A percentile compares a stretch with the other conserved stretches of the same genome.
Evolutionary conservation across 2,797 vertebrate genomes (phyloP).

Genomic region (Lithobates sylvaticus): DNA sequence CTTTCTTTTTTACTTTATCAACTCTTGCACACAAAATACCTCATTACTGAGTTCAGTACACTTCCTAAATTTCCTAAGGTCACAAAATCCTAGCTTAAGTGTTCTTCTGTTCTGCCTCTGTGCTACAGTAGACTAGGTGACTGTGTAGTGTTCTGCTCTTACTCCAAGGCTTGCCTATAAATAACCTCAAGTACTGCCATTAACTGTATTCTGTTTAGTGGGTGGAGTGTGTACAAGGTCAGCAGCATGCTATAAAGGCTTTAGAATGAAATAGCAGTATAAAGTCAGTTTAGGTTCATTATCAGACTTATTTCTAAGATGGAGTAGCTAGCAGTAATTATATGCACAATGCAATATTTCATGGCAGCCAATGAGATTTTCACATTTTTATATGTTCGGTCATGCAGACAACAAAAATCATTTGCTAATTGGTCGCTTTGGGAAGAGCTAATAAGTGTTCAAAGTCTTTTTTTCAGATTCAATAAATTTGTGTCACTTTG

Average conservation of each 20-base stretch:
- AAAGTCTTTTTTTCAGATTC: no score
- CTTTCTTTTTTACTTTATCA: slow-evolving; percentile 41
- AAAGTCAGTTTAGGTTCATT: not conserved
- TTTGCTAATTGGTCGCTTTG: no score
- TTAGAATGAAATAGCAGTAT: not conserved
- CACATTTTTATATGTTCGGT: no score
- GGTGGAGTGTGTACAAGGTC: slow-evolving; percentile 1
- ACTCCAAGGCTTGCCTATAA: slow-evolving; percentile 10
- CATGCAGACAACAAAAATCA: no score
- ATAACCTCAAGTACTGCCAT: not conserved
- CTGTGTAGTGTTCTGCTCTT: not conserved
- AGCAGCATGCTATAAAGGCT: not conserved
- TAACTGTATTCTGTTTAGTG: slow-evolving; percentile 1
- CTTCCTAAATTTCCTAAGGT: slow-evolving; percentile 48
- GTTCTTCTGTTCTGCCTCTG: slow-evolving; percentile 22
- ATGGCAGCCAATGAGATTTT: not conserved
- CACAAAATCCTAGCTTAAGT: slow-evolving; percentile 32
- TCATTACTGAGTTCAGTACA: slow-evolving; percentile 52
- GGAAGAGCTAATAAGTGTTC: no score
- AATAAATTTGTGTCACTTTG: no score
- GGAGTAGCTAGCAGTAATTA: not conserved
- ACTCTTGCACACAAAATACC: slow-evolving; percentile 55
- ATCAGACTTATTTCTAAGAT: not conserved
- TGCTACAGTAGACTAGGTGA: slow-evolving; percentile 9
- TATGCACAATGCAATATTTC: not conserved